Conservation (phyloP, 2,888 invertebrate genomes). For the Netelia virgata region DNA sequence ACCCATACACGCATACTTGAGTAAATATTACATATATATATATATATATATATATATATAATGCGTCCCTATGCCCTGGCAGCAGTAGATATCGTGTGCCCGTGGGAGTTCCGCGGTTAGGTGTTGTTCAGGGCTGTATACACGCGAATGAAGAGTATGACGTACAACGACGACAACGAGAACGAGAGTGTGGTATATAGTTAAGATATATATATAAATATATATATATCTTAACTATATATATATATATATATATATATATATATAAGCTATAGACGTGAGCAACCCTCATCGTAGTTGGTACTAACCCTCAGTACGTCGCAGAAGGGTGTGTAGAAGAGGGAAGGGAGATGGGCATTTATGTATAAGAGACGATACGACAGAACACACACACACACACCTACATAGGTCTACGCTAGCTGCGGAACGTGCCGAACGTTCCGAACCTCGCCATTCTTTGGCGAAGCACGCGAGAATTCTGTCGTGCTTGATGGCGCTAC, state of each 20-base stretch:
- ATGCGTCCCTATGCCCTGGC: slow-evolving; percentile 52
- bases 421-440: slow-evolving; percentile 53
- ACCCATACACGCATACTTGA: background rate
- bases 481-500: slow-evolving; percentile 50
- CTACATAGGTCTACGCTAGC: background rate
- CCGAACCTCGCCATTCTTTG: slow-evolving; percentile 26
- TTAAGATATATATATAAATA: background rate
- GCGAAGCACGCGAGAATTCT: slow-evolving; percentile 29
- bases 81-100: slow-evolving; percentile 64
- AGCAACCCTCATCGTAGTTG: slow-evolving; percentile 49
- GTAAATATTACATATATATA: background rate
- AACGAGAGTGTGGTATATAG: slow-evolving; percentile 50
- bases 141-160: slow-evolving; percentile 1
- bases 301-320: slow-evolving; percentile 48
- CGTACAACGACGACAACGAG: slow-evolving; percentile 40
- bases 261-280: slow-evolving; percentile 49
- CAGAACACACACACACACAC: slow-evolving; percentile 13
- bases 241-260: too few relatives aligned
- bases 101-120: slow-evolving; percentile 62
- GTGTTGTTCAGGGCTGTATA: slow-evolving; percentile 53
- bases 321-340: too few relatives aligned
- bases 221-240: background rate
- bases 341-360: slow-evolving; percentile 14
- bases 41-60: background rate
- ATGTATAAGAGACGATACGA: slow-evolving; percentile 43